A percentile compares a stretch with the other conserved stretches of the same genome.
phyloP scores from a whole-genome alignment of 2,113 vertebrate species.

The Macquaria ambigua region DNA sequence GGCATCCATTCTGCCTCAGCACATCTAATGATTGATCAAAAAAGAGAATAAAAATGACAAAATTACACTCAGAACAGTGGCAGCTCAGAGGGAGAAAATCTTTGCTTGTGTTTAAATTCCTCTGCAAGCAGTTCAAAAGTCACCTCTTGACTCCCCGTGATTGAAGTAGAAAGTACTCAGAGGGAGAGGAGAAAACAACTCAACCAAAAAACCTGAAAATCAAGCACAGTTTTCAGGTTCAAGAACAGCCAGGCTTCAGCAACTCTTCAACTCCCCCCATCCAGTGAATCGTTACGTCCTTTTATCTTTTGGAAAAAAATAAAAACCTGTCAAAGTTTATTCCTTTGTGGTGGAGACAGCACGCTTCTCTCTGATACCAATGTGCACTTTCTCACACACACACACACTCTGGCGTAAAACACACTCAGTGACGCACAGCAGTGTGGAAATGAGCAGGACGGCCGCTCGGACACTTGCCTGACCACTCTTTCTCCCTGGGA shows the following conservation, averaged over 20 bases:
- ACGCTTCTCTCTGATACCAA: neutral
- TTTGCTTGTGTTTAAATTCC: constrained; percentile 3
- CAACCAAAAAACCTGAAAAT: constrained; percentile 31
- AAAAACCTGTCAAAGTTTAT: constrained; percentile 20
- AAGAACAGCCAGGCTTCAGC: constrained; percentile 14
- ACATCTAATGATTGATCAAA: neutral
- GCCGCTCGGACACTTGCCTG: constrained; percentile 56
- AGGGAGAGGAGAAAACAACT: constrained; percentile 28
- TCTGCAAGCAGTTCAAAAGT: constrained; percentile 5
- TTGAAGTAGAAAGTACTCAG: constrained; percentile 8
- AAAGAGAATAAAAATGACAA: neutral
- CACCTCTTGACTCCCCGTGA: neutral
- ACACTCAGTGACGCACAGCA: constrained; percentile 19
- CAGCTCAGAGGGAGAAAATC: neutral
- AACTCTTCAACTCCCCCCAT: constrained; percentile 10
- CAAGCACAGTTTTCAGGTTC: constrained; percentile 24
- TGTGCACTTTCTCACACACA: neutral
- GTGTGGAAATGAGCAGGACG: constrained; percentile 27
- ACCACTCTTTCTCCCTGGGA: constrained; percentile 64
- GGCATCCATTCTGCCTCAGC: constrained; percentile 55
- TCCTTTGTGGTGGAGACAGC: constrained; percentile 36
- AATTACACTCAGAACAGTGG: neutral
- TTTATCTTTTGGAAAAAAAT: constrained; percentile 7
- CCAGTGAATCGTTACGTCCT: neutral
- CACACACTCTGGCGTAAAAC: constrained; percentile 10